Evolutionary conservation across 2,888 invertebrate genomes (phyloP), one percentile per base, ranked within the genome.

Genomic region (Hecatera dysodea): DNA sequence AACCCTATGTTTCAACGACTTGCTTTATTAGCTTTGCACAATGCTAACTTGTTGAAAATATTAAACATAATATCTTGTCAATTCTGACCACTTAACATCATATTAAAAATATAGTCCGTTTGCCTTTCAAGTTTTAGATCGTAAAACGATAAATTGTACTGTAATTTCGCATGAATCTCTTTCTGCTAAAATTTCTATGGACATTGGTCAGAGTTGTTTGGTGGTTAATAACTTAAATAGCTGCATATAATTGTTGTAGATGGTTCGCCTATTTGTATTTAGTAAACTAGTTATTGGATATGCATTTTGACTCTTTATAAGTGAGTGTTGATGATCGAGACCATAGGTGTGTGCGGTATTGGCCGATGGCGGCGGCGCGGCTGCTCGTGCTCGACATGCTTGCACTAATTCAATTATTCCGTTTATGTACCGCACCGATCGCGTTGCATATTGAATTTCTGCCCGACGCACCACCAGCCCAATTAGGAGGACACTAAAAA

Each of bases 401-500:
- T 87, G 90, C 91, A 92, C 93, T 93, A 93, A 94, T 94, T 94
- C 90, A 94, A 95, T 94, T 94, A 95, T 94, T 95, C 93, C 91
- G 91, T 94, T 93, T 94, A 93, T 92, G 94, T 92, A 92, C 91
- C 88, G 88, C 87, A 85, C 88, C 90, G 93, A 94, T 94, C 93
- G 93, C 91, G 88, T 94, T 94, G 94, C 93, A 93, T 94, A 94
- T 93, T 93, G 91, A 94, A 90, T 94, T 93, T 94, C 93, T 92
- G 91, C 87, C 78, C 90, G 86, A 88, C 88, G 91, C 90, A 90
- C 91, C 89, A 90, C 89, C 78, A 90, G 90, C 93, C 95, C 93
- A 95, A 95, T 95, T 95, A 95, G 94, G 95, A 92, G 90, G 91
- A 90, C 87, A 92, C 94, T 93, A 93, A 94, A 94, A 95, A 92